These are phyloP conservation scores for Zygogramma bicolorata DNA, from an alignment of 2,888 invertebrate genomes.

Conservation along the genomic window DNA sequence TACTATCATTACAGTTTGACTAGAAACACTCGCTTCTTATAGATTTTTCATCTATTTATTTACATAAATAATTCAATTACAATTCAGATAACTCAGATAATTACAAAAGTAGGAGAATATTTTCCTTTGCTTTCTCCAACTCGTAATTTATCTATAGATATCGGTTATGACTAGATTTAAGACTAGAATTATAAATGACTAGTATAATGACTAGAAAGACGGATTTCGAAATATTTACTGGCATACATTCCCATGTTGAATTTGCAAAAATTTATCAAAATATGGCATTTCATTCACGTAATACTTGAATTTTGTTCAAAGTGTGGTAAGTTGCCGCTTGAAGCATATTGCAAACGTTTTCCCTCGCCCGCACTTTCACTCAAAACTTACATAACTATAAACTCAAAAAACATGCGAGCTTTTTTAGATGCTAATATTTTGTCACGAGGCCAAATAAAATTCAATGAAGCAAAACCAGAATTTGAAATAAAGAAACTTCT, in stretches of 20 bases:
- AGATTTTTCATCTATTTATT: constrained; percentile 41
- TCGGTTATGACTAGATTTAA: not conserved
- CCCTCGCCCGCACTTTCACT: constrained; percentile 64
- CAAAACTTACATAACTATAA: constrained; percentile 37
- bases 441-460: not conserved
- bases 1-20: constrained; percentile 39
- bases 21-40: constrained; percentile 47
- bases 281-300: constrained; percentile 41
- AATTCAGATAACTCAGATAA: not conserved
- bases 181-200: not conserved
- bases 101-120: not conserved
- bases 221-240: constrained; percentile 30
- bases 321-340: constrained; percentile 65
- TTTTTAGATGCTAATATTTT: constrained; percentile 4
- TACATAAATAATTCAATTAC: constrained; percentile 18
- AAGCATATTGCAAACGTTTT: constrained; percentile 67
- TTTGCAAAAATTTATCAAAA: constrained; percentile 12
- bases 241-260: constrained; percentile 24
- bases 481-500: constrained; percentile 21
- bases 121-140: too few relatives aligned
- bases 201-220: not conserved
- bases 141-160: too few relatives aligned
- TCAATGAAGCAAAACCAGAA: constrained; percentile 6
- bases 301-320: constrained; percentile 51
- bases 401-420: constrained; percentile 20